Evolutionary conservation across 2,888 invertebrate species (phyloP).

Genomic region (Resseliella maxima): DNA sequence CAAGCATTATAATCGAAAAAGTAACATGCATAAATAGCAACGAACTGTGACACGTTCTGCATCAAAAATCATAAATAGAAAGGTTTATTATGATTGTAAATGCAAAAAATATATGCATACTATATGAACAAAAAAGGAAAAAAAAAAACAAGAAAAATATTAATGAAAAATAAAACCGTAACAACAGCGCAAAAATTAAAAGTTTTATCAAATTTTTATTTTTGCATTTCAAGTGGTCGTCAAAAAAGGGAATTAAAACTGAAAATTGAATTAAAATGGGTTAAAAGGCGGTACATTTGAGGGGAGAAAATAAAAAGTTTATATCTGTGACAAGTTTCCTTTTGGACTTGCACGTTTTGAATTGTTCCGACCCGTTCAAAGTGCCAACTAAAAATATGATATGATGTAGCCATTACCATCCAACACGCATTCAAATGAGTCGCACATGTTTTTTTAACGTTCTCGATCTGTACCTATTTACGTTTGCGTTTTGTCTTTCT

Average conservation of each 20-base stretch:
- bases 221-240: not conserved
- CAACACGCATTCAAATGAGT: not conserved
- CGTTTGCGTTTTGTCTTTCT: no score
- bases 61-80: constrained; percentile 40
- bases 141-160: not conserved
- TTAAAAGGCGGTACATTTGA: not conserved
- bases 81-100: not conserved
- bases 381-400: not conserved
- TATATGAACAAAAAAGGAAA: not conserved
- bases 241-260: constrained; percentile 28
- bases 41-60: not conserved
- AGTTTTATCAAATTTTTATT: constrained; percentile 31
- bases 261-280: constrained; percentile 24
- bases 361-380: not conserved
- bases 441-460: no score
- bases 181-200: not conserved
- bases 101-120: not conserved
- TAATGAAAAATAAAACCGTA: not conserved
- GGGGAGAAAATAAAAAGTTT: not conserved
- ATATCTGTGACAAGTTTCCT: not conserved
- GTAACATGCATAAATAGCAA: constrained; percentile 1
- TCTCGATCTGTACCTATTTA: no score
- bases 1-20: not conserved
- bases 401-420: not conserved
- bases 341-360: not conserved